phyloP scores from a whole-genome alignment of 2,113 vertebrate genomes.

The Rhinoderma darwinii region DNA sequence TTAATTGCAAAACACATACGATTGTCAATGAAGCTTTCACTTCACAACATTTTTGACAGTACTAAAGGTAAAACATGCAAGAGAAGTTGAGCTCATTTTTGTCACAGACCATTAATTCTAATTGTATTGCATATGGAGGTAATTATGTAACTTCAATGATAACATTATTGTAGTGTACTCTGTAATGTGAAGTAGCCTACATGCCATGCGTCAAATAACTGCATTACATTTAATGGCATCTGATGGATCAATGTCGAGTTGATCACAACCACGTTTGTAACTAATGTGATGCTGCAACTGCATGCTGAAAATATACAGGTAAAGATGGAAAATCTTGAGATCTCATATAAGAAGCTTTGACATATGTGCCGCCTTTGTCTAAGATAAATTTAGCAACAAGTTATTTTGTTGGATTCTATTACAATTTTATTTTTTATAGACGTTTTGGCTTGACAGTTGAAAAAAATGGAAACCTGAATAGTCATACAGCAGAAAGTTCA shows the following conservation, averaged over 20 bases:
- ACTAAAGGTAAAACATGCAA: constrained; percentile 7
- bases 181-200: constrained; percentile 13
- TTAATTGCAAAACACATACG: background rate
- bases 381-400: no score
- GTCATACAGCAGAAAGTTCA: no score
- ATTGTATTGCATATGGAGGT: constrained; percentile 34
- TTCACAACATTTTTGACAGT: background rate
- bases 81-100: background rate
- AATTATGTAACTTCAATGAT: constrained; percentile 11
- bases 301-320: background rate
- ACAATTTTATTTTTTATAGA: no score
- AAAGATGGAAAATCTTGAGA: background rate
- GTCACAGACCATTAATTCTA: constrained; percentile 21
- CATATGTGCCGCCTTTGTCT: no score
- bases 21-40: background rate
- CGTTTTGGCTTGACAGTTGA: no score
- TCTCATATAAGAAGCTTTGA: background rate
- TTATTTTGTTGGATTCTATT: no score
- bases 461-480: no score
- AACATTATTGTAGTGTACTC: constrained; percentile 29
- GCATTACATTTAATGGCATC: background rate
- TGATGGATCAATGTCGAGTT: background rate
- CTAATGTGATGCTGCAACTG: background rate
- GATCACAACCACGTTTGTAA: background rate
- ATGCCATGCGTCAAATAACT: background rate